Evolutionary conservation across 2,113 vertebrate species (phyloP), one percentile per base, ranked within the genome.

Genomic region (Elephas maximus): DNA sequence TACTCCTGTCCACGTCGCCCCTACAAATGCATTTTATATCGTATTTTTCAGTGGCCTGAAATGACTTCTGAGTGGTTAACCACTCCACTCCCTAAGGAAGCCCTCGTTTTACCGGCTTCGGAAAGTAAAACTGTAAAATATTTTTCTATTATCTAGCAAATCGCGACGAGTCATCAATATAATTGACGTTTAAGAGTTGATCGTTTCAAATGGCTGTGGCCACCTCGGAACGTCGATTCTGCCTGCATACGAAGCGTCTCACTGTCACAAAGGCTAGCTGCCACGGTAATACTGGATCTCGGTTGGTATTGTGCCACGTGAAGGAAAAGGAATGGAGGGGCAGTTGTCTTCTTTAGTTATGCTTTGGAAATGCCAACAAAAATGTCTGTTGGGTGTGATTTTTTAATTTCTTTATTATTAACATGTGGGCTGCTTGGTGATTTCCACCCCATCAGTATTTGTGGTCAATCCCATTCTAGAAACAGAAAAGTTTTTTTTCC

Each of bases 151-250:
- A 92, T 89, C 93, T 90, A 86, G 88, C 89, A 78, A 97, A 98
- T 98, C 93, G 97, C 88, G 97, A 97, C 84, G 95, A 97, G 97
- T 98, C 89, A 91, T 98, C 93, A 91, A 98, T 98, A 98, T 90
- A 93, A 96, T 97, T 97, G 98, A 98, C 83, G 93, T 90, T 85
- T 97, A 30, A 97, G 97, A 96, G 86, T 95, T 98, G 95, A 98
- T 96, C 97, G 94, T 97, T 98, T 88, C 95, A 78, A 89, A 85
- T 82, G 90, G 88, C 93, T 89, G 71, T 79, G 92, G 92, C 41
- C 14, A 89, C 95, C 94, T 53, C 63, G 33, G 57, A 84, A 97
- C 23, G 69, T 83, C 85, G 76, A 82, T 96, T 96, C 95, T 93
- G 93, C 44, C 78, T 96, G 97, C 88, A 60, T 90, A 95, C 95